Evolutionary conservation across 2,113 vertebrate species (phyloP).

Genomic region (Coracopsis vasa): DNA sequence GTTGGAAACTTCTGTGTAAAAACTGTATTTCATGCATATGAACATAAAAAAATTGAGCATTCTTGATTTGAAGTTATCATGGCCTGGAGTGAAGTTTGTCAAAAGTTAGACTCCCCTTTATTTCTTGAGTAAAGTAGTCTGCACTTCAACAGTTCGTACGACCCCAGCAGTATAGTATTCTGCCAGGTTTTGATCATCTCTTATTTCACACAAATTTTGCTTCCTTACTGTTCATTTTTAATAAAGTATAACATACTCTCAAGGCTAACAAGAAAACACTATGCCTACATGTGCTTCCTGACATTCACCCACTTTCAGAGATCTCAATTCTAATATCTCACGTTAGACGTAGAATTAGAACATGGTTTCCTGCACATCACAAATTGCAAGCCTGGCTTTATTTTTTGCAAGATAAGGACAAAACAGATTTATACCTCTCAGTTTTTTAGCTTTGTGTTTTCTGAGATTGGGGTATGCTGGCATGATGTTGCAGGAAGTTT

Average conservation of each 20-base stretch:
- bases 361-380: fast-evolving
- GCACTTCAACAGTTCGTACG: not conserved
- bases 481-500: not conserved
- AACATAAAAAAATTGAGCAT: not conserved
- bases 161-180: not conserved
- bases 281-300: not conserved
- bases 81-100: not conserved
- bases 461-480: too few relatives aligned
- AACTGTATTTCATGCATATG: not conserved
- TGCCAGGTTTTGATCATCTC: not conserved
- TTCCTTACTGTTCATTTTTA: not conserved
- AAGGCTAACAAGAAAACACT: not conserved
- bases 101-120: not conserved
- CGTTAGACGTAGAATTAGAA: not conserved
- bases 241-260: not conserved
- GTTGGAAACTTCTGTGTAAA: not conserved
- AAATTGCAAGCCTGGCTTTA: not conserved
- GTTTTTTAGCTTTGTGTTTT: not conserved
- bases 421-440: not conserved
- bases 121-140: not conserved
- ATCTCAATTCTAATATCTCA: not conserved
- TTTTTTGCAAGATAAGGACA: not conserved
- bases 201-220: not conserved
- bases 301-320: not conserved
- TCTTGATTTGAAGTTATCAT: not conserved